These are phyloP conservation scores for Drosophila borealis DNA, from an alignment of 2,888 invertebrate genomes.

Conservation along the genomic window DNA sequence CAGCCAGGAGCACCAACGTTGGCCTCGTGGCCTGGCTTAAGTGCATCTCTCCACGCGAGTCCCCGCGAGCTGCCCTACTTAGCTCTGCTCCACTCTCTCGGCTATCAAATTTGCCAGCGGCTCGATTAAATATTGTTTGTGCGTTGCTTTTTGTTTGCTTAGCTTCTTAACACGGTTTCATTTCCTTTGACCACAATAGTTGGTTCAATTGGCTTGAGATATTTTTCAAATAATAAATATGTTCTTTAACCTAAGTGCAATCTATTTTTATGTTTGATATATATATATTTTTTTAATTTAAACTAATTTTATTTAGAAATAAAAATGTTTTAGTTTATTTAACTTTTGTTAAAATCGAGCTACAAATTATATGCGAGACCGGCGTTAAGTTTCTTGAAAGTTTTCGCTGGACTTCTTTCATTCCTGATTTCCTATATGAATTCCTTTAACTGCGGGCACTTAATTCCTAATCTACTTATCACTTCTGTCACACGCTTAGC, in stretches of 20 bases:
- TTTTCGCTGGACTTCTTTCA: background rate
- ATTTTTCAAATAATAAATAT: background rate
- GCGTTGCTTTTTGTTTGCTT: background rate
- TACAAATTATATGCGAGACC: too few relatives aligned
- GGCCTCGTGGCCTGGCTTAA: constrained; percentile 69
- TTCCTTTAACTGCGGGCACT: background rate
- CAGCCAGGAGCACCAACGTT: constrained; percentile 64
- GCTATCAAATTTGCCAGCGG: constrained; percentile 2
- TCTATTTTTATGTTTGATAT: background rate
- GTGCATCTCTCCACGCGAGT: constrained; percentile 60
- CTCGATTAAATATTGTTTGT: constrained; percentile 5
- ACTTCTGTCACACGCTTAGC: constrained; percentile 2
- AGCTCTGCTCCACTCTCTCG: constrained; percentile 22
- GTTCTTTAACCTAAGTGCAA: background rate
- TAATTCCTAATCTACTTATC: constrained; percentile 27
- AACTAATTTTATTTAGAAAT: too few relatives aligned
- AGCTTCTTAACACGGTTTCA: constrained; percentile 25
- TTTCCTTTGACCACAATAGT: background rate
- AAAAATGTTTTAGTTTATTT: too few relatives aligned
- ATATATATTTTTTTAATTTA: too few relatives aligned
- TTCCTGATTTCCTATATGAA: background rate
- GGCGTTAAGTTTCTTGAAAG: background rate
- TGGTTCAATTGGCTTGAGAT: background rate
- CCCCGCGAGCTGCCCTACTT: constrained; percentile 3
- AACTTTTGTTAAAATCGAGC: too few relatives aligned